Conservation (phyloP, 1,140 invertebrate genomes). For the Polypedilum vanderplanki region DNA sequence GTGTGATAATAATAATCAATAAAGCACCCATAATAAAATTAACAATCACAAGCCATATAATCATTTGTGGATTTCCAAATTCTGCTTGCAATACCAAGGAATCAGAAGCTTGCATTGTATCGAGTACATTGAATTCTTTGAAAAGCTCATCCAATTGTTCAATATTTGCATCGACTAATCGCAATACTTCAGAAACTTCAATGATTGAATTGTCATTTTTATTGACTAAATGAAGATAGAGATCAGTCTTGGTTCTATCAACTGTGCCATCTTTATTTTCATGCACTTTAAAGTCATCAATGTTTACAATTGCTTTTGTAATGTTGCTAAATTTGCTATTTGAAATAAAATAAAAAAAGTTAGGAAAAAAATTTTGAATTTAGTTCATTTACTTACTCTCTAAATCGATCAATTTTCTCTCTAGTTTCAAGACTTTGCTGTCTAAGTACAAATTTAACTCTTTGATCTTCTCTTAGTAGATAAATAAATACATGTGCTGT, state of each 20-base stretch:
- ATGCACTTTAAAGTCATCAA: conserved; percentile 88
- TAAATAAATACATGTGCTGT: conserved; percentile 82
- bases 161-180: conserved; percentile 84
- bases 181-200: conserved; percentile 75
- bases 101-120: conserved; percentile 71
- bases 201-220: conserved; percentile 83
- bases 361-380: neutral
- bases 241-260: conserved; percentile 88
- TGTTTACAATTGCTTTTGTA: conserved; percentile 84
- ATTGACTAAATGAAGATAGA: conserved; percentile 89
- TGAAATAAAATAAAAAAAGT: conserved; percentile 31
- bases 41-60: conserved; percentile 72
- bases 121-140: conserved; percentile 85
- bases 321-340: conserved; percentile 70
- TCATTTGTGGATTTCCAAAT: conserved; percentile 48
- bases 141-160: conserved; percentile 81
- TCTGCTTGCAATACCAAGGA: conserved; percentile 49
- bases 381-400: conserved; percentile 59
- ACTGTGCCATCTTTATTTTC: conserved; percentile 86
- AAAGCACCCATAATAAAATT: conserved; percentile 70
- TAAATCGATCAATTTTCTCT: conserved; percentile 67
- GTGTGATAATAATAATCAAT: conserved; percentile 65
- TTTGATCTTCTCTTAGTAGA: conserved; percentile 83
- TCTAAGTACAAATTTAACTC: conserved; percentile 84
- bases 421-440: conserved; percentile 80